A percentile compares a stretch with the other conserved stretches of the same genome.
These are phyloP conservation scores for Zhuqinia jingwanae DNA, from an alignment of 2,888 invertebrate genomes.

Conservation along the genomic window DNA sequence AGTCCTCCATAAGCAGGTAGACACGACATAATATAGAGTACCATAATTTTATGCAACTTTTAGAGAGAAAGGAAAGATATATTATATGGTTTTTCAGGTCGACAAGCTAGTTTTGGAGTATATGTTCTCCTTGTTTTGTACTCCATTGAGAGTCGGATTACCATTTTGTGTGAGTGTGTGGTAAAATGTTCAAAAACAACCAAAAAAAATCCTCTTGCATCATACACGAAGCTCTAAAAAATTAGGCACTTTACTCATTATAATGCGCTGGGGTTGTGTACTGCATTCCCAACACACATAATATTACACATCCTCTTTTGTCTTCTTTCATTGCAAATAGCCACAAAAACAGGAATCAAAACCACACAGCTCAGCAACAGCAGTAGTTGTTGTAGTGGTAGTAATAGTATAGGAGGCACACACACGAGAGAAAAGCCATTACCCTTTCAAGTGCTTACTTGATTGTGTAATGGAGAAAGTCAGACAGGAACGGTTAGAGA, in stretches of 20 bases:
- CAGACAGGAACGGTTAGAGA: neutral
- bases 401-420: no score
- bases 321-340: neutral
- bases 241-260: neutral
- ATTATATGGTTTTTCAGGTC: no score
- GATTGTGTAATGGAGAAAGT: constrained; percentile 6
- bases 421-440: constrained; percentile 25
- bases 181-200: constrained; percentile 8
- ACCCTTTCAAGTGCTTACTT: constrained; percentile 27
- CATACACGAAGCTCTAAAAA: constrained; percentile 1
- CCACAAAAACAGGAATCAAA: constrained; percentile 13
- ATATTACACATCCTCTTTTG: neutral
- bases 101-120: neutral
- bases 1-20: no score
- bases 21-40: no score
- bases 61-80: no score
- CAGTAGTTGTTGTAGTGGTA: no score
- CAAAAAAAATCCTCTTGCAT: neutral
- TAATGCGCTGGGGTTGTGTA: neutral
- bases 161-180: neutral
- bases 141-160: constrained; percentile 9
- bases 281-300: neutral
- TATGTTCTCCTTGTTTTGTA: neutral
- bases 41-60: no score
- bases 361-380: neutral